Evolutionary conservation across 37 sponge, comb jelly and placozoan genomes (phyloP), one percentile per base, ranked within the genome.

Genomic region (Halisarca cf. caerulea): DNA sequence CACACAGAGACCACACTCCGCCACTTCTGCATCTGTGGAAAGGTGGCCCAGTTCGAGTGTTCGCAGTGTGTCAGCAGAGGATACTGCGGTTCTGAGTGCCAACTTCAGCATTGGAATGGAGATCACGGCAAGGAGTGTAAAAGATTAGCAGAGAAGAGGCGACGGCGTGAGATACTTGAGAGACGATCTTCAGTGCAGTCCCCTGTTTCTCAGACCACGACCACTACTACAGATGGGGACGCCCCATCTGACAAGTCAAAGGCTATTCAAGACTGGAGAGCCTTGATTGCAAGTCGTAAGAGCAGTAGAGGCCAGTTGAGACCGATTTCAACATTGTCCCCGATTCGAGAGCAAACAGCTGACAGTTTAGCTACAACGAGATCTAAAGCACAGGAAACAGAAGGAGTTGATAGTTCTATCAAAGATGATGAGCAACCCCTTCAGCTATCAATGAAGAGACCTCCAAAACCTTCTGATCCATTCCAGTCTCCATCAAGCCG

Each of bases 11-110:
- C 64, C 17, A 80, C 81, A 35, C 82, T 61, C 21, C 80, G 70
- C 0, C 93, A 92, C 35, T 94, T 94, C 84, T 94, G 95, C 59
- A 40, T 58, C 14, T 94, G 95, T 73, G 95, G 95, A 0, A 89
- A 88, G 80, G 91, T 84, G 20, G 91, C 95, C 70, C 84, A 84
- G 86, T 94, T 94, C 81, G 91, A 91, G 77, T 94, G 95, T 34
- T 89, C 95, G 47, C 82, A 84, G 58, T 94, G 95, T 61, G 78
- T 40, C 33, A 66, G 84, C 6, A 88, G 85, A 53, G 95, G 91
- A 0, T 94, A 94, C 85, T 94, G 95, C 85, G 79, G 89, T 40
- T 68, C 83, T 5, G 95, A 94, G 62, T 94, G 95, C 37, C 95
- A 94, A 79, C 20, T 32, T 24, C 59, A 62, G 0, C 78, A 94